A percentile compares a stretch with the other conserved stretches of the same genome.
These are phyloP conservation scores for Gobiocypris rarus DNA, from an alignment of 2,113 vertebrate species.

Conservation along the genomic window DNA sequence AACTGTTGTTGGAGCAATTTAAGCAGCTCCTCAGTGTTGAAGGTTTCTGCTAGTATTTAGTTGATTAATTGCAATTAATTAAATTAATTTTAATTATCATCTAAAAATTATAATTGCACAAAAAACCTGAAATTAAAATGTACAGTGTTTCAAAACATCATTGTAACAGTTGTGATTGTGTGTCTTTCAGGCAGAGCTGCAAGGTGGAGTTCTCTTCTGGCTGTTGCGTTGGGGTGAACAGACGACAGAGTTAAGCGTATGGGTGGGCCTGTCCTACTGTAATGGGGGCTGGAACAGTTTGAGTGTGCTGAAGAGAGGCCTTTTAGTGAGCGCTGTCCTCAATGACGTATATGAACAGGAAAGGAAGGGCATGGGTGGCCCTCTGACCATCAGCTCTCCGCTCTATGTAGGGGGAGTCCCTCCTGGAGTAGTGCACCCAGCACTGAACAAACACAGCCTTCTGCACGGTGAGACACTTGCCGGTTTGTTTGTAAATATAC, in stretches of 20 bases:
- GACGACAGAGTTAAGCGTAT: constrained; percentile 77
- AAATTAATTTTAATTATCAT: neutral
- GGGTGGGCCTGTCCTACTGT: constrained; percentile 86
- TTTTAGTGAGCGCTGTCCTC: constrained; percentile 71
- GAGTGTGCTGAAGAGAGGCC: constrained; percentile 75
- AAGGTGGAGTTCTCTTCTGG: constrained; percentile 82
- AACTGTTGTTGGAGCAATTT: neutral
- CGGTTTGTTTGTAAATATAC: neutral
- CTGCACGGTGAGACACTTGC: constrained; percentile 77
- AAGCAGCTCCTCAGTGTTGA: neutral
- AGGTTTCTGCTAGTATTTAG: neutral
- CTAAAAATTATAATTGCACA: neutral
- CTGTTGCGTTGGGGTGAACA: constrained; percentile 73
- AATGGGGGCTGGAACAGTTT: constrained; percentile 86
- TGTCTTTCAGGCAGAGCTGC: constrained; percentile 79
- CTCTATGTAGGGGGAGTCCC: constrained; percentile 86
- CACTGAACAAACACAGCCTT: constrained; percentile 71
- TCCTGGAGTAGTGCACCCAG: constrained; percentile 65
- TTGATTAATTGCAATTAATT: neutral
- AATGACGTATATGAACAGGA: constrained; percentile 74
- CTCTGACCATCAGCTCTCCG: constrained; percentile 77
- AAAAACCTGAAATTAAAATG: neutral
- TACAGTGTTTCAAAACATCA: neutral
- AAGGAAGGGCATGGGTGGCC: constrained; percentile 52
- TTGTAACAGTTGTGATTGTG: constrained; percentile 26